phyloP scores from a whole-genome alignment of 2,797 vertebrate genomes.

The Ceyx erithaca region DNA sequence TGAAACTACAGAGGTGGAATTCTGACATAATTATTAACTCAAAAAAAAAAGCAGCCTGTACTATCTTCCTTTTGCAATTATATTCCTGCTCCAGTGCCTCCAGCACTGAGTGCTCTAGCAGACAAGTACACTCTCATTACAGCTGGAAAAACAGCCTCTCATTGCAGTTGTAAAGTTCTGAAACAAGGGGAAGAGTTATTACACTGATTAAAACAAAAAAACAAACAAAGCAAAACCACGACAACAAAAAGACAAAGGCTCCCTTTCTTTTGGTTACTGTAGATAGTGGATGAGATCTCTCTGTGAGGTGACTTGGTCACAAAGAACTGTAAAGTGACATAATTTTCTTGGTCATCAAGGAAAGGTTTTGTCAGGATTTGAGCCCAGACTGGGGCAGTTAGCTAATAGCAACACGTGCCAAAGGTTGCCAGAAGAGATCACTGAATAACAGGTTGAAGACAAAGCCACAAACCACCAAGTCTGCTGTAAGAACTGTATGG shows the following conservation, averaged over 20 bases:
- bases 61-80: background rate
- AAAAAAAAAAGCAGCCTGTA: background rate
- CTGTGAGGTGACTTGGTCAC: background rate
- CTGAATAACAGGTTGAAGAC: background rate
- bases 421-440: background rate
- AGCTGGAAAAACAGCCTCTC: constrained; percentile 21
- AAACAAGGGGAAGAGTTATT: constrained; percentile 8
- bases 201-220: background rate
- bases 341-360: background rate
- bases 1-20: background rate
- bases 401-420: background rate
- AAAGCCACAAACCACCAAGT: background rate
- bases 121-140: background rate
- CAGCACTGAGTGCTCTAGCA: background rate
- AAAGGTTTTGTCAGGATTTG: background rate
- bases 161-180: background rate
- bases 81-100: background rate
- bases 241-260: background rate
- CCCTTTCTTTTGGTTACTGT: constrained; percentile 19
- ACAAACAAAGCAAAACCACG: background rate
- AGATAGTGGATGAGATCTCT: constrained; percentile 15
- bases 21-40: background rate
- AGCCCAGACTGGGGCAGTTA: background rate
- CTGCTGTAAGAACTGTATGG: background rate
- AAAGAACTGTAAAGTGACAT: background rate